Evolutionary conservation across 2,888 invertebrate species (phyloP).

Genomic region (Hemicrepidius hirtus): DNA sequence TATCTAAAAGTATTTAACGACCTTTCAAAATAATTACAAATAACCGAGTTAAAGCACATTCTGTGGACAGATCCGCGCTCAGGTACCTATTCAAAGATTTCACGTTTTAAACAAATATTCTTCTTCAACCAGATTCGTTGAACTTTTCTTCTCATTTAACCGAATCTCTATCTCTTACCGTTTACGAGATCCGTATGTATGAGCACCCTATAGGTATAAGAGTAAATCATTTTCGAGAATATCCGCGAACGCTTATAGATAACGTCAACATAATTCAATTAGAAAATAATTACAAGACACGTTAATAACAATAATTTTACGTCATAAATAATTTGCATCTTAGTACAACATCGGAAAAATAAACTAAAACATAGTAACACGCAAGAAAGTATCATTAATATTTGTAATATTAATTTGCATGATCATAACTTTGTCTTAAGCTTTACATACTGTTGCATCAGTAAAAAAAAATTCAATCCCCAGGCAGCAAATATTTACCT

Average conservation of each 20-base stretch:
- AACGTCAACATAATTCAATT: background rate
- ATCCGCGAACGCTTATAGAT: background rate
- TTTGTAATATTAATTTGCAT: constrained; percentile 33
- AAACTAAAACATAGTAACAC: constrained; percentile 19
- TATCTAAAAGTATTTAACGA: too few relatives aligned
- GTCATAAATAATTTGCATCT: constrained; percentile 18
- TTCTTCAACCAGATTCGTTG: too few relatives aligned
- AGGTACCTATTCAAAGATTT: too few relatives aligned
- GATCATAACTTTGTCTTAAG: constrained; percentile 28
- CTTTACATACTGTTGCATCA: constrained; percentile 7
- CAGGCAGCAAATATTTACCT: constrained; percentile 39
- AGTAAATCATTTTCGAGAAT: too few relatives aligned
- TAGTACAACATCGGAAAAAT: background rate
- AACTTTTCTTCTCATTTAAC: too few relatives aligned
- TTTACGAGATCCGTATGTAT: too few relatives aligned
- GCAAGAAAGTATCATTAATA: constrained; percentile 28
- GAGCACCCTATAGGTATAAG: too few relatives aligned
- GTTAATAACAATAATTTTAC: constrained; percentile 20
- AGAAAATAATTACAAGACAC: background rate
- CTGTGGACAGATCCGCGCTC: too few relatives aligned
- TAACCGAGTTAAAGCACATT: too few relatives aligned
- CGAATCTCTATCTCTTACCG: too few relatives aligned
- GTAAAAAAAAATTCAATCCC: constrained; percentile 11
- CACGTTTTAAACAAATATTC: too few relatives aligned
- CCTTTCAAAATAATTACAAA: too few relatives aligned